Percentiles rank a stretch among this genome's conserved stretches.
phyloP scores from a whole-genome alignment of 2,888 invertebrate species.

The Meghimatium bilineatum region DNA sequence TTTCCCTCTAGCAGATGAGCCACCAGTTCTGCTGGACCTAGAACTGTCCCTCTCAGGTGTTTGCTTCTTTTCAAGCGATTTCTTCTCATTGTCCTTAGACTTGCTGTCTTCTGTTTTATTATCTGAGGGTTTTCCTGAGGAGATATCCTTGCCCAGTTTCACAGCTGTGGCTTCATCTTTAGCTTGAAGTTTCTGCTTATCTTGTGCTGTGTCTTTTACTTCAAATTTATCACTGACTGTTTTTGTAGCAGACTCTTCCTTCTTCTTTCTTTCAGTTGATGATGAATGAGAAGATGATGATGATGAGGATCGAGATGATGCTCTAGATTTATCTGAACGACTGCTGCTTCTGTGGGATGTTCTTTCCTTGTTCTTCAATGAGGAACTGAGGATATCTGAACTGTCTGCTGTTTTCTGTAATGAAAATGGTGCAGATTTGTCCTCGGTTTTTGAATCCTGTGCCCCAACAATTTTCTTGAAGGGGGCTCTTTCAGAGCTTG shows the following conservation, averaged over 20 bases:
- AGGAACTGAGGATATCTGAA: not conserved
- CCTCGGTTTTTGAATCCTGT: not conserved
- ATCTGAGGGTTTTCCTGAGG: not conserved
- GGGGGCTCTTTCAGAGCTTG: not conserved
- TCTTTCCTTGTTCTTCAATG: not conserved
- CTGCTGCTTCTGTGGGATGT: slow-evolving; percentile 5
- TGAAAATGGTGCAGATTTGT: not conserved
- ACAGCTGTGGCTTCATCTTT: not conserved
- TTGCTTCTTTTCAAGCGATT: slow-evolving; percentile 53
- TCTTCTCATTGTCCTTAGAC: slow-evolving; percentile 49
- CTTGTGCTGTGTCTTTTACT: not conserved
- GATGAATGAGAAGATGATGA: slow-evolving; percentile 52
- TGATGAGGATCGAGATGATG: slow-evolving; percentile 43
- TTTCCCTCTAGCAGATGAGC: slow-evolving; percentile 8
- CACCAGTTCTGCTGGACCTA: not conserved
- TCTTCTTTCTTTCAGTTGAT: slow-evolving; percentile 24
- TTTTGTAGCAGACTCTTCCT: not conserved
- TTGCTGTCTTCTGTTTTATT: slow-evolving; percentile 10
- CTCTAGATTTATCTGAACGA: slow-evolving; percentile 18
- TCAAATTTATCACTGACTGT: not conserved
- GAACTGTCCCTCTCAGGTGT: slow-evolving; percentile 37
- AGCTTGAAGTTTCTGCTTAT: not conserved
- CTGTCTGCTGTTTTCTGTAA: not conserved
- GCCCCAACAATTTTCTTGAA: not conserved
- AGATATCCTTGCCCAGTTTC: slow-evolving; percentile 4